Percentiles rank a stretch among this genome's conserved stretches.
phyloP scores from a whole-genome alignment of 2,797 vertebrate species.

The Poecile montanus region DNA sequence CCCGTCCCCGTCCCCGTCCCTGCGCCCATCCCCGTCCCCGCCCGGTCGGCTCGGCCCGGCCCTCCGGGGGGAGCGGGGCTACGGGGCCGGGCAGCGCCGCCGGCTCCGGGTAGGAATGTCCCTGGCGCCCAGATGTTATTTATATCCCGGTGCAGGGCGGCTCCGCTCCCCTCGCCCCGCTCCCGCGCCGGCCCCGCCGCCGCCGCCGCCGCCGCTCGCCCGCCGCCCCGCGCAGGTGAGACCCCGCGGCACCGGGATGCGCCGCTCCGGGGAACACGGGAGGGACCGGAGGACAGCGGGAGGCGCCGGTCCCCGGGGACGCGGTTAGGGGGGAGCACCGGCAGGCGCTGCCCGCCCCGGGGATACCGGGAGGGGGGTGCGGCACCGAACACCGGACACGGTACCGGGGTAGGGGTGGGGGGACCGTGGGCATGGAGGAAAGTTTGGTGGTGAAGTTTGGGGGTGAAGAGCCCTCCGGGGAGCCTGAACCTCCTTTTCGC shows the following conservation, averaged over 20 bases:
- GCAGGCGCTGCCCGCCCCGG: not conserved
- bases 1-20: not conserved
- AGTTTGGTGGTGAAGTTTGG: not conserved
- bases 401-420: not conserved
- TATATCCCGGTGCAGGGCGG: conserved; percentile 76
- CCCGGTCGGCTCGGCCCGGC: conserved; percentile 42
- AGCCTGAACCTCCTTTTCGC: not conserved
- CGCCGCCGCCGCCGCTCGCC: conserved; percentile 66
- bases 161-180: conserved; percentile 6
- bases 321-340: not conserved
- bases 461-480: not conserved
- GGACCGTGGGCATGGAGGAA: not conserved
- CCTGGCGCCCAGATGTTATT: conserved; percentile 81
- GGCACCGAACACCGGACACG: not conserved
- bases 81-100: conserved; percentile 77
- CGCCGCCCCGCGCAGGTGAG: conserved; percentile 55
- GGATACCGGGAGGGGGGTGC: not conserved
- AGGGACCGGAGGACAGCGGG: not conserved
- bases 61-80: conserved; percentile 72
- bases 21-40: conserved; percentile 22
- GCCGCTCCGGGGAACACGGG: not conserved
- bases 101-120: conserved; percentile 79
- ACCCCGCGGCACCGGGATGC: not conserved
- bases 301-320: not conserved
- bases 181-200: conserved; percentile 47